Evolutionary conservation across 2,113 vertebrate genomes (phyloP), one percentile per base, ranked within the genome.

Genomic region (Tragelaphus strepsiceros): DNA sequence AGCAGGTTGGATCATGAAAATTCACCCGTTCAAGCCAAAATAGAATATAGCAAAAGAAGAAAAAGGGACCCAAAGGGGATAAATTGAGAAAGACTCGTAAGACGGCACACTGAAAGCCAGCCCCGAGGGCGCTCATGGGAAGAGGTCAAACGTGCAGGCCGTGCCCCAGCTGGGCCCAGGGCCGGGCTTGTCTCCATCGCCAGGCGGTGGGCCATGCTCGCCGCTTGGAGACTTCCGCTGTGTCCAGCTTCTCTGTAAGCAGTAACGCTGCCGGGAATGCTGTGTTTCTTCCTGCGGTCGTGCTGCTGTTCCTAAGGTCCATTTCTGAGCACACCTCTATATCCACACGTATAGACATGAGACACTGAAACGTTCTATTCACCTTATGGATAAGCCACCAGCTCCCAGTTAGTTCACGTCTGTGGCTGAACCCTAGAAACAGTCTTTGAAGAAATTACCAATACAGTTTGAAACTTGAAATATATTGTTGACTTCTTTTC

Each of bases 131-230:
- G 3, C 62, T 87, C 10, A 62, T 14, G 39, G 61, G 49, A 86
- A 46, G 43, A 15, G 39, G 19, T 43, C 43, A 43, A 3, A 22
- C 15, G 32, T 10, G 17, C 39, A 15, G 7, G 16, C 43, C 32
- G 43, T 51, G 30, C 49, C 5, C 43, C 30, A 32, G 61, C 28
- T 32, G 28, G 14, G 61, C 24, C 24, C 14, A 5, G 14, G 28
- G 39, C 13, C 14, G 8, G 74, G 39, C 74, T 28, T 13, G 22
- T 17, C 19, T 43, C 21, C 26, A 1, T 28, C 39, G 3, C 43
- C 74, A 28, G 7, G 13, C 7, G 28, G 15, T 8, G 3, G 1
- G 39, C 46, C 39, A 3, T 15, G 8, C 39, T 78, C 43, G 0
- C 74, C 15, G 4, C 46, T 2, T 28, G 74, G 74, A 16, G 13